These are phyloP conservation scores for Sporophila hypoxantha DNA, from an alignment of 2,113 vertebrate genomes.

Conservation along the genomic window DNA sequence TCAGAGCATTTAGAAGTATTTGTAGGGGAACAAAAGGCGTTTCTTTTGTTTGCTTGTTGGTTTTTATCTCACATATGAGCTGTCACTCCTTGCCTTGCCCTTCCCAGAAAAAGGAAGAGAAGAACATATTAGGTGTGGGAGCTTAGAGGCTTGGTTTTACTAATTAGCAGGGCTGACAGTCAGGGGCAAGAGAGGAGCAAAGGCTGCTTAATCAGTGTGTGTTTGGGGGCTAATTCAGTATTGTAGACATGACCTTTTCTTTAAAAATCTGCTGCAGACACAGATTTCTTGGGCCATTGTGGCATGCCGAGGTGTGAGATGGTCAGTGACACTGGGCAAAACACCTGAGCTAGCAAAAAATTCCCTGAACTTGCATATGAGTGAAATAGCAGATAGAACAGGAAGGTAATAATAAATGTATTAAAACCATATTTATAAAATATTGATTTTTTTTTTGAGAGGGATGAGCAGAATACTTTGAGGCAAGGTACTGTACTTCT, in stretches of 20 bases:
- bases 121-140: background rate
- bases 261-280: background rate
- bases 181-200: background rate
- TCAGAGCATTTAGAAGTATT: background rate
- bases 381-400: background rate
- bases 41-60: background rate
- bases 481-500: background rate
- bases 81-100: background rate
- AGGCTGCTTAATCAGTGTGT: background rate
- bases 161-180: background rate
- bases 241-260: background rate
- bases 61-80: background rate
- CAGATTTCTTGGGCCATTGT: background rate
- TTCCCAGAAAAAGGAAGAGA: background rate
- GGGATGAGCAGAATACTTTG: background rate
- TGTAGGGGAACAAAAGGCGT: accelerated
- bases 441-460: background rate
- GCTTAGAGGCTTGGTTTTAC: background rate
- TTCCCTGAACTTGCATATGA: background rate
- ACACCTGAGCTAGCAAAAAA: background rate
- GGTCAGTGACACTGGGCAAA: background rate
- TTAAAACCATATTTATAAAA: background rate
- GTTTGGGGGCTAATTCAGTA: background rate
- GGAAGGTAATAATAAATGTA: background rate
- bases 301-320: background rate